A percentile compares a stretch with the other conserved stretches of the same genome.
Conservation (phyloP, 2,797 vertebrate genomes). For the Octomys mimax region DNA sequence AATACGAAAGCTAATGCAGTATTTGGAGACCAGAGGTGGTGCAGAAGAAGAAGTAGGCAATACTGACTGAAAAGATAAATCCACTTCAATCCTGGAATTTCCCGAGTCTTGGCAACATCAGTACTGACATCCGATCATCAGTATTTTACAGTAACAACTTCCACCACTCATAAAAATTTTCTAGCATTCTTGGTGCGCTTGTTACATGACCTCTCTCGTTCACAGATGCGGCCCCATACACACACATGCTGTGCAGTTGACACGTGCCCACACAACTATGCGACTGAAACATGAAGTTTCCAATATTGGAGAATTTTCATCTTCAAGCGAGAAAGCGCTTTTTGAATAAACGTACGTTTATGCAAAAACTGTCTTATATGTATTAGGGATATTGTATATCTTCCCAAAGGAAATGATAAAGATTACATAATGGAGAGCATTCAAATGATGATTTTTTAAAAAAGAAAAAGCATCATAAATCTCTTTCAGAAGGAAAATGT, state of each 20-base stretch:
- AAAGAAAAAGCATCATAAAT: conserved; percentile 8
- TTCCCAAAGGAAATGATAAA: not conserved
- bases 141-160: not conserved
- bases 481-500: not conserved
- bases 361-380: not conserved
- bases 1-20: not conserved
- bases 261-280: not conserved
- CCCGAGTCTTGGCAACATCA: not conserved
- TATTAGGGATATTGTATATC: not conserved
- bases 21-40: not conserved
- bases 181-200: not conserved
- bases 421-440: not conserved
- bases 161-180: not conserved
- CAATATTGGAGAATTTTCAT: not conserved
- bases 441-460: not conserved
- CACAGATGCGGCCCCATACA: not conserved
- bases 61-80: not conserved
- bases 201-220: not conserved
- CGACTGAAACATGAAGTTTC: not conserved
- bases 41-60: not conserved
- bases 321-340: not conserved
- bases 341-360: not conserved
- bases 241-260: not conserved
- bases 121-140: not conserved
- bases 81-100: not conserved